These are phyloP conservation scores for Belonocnema kinseyi DNA, from an alignment of 1,140 invertebrate genomes.

Conservation along the genomic window DNA sequence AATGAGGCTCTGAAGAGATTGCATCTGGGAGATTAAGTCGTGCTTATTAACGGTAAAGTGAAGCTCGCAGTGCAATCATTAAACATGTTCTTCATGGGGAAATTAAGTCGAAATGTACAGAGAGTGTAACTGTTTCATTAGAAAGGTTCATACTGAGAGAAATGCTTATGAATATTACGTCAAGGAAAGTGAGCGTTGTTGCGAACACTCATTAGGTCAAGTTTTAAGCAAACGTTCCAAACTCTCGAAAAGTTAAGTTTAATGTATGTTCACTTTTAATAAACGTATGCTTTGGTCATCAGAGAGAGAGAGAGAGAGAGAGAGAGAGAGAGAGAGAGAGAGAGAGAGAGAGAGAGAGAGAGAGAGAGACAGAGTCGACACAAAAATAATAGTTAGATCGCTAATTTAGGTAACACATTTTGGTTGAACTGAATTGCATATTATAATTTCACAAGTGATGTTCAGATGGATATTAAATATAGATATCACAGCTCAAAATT, in stretches of 20 bases:
- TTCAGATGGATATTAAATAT: too few relatives aligned
- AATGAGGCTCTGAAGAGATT: neutral
- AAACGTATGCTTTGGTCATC: neutral
- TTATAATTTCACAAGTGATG: too few relatives aligned
- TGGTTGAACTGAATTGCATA: too few relatives aligned
- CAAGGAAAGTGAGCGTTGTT: neutral
- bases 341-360: too few relatives aligned
- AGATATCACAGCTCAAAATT: too few relatives aligned
- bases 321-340: too few relatives aligned
- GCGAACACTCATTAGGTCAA: neutral
- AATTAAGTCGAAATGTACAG: neutral
- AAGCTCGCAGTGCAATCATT: constrained; percentile 2
- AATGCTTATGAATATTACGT: constrained; percentile 1
- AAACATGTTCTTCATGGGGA: neutral
- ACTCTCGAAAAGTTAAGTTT: neutral
- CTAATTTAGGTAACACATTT: too few relatives aligned
- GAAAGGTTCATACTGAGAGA: neutral
- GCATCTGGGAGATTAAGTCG: constrained; percentile 11
- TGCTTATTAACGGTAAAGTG: constrained; percentile 1
- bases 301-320: too few relatives aligned
- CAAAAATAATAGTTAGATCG: too few relatives aligned
- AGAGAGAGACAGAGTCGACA: too few relatives aligned
- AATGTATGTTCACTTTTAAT: neutral
- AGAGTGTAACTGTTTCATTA: constrained; percentile 14
- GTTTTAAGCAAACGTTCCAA: neutral